Conservation (phyloP, 2,797 vertebrate genomes). For the Gallinago nigripennis region DNA sequence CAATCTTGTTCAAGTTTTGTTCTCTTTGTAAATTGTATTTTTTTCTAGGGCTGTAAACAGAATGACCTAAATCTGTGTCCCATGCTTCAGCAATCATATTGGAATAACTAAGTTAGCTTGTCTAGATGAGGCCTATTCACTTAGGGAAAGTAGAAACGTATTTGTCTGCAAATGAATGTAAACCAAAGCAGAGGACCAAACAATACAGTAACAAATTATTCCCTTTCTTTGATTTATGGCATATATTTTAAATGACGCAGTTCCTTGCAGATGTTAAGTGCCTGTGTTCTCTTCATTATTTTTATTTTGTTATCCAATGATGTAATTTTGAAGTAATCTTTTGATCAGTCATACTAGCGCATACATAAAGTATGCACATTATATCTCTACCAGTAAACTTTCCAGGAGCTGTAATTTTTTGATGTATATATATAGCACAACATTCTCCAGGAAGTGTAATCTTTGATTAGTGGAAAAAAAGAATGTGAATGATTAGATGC, state of each 20-base stretch:
- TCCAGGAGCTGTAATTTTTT: neutral
- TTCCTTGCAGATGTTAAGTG: neutral
- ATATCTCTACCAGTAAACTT: conserved; percentile 8
- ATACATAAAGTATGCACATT: neutral
- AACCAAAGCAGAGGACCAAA: neutral
- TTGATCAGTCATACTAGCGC: neutral
- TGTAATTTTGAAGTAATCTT: neutral
- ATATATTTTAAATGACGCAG: neutral
- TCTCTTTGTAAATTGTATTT: neutral
- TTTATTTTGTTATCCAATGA: neutral
- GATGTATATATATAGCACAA: neutral
- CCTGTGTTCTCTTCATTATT: neutral
- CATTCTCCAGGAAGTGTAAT: neutral
- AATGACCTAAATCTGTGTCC: neutral
- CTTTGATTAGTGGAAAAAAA: neutral
- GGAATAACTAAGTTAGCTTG: neutral
- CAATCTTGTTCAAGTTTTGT: neutral
- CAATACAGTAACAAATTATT: neutral
- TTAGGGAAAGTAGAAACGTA: neutral
- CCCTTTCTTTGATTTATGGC: neutral
- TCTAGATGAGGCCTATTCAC: neutral
- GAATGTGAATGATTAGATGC: neutral
- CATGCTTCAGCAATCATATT: neutral
- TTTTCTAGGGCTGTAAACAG: neutral
- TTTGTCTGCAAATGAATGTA: neutral